Conservation (phyloP, 2,888 invertebrate species). For the Cephus nigrinus region DNA sequence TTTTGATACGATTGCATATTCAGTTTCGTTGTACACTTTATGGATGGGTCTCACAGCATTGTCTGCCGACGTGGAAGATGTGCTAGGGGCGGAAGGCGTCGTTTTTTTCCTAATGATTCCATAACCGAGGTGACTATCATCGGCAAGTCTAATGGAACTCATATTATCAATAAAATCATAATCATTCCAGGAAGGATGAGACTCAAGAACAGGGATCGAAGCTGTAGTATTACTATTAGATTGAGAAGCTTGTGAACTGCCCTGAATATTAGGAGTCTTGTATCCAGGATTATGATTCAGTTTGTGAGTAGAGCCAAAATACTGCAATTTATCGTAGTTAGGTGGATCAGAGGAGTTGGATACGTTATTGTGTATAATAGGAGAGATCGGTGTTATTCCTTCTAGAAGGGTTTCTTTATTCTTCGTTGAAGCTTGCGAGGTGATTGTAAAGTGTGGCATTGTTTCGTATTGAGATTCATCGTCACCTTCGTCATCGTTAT, state of each 20-base stretch:
- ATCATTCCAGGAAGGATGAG: constrained; percentile 73
- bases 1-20: constrained; percentile 87
- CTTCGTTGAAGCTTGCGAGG: constrained; percentile 42
- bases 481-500: constrained; percentile 20
- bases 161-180: constrained; percentile 79
- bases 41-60: constrained; percentile 71
- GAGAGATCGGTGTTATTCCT: constrained; percentile 37
- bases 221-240: constrained; percentile 28
- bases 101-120: constrained; percentile 78
- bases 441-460: constrained; percentile 36
- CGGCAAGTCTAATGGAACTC: constrained; percentile 79
- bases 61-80: constrained; percentile 52
- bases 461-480: constrained; percentile 58
- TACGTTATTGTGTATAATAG: constrained; percentile 51
- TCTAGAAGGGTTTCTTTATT: constrained; percentile 38
- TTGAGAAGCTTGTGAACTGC: constrained; percentile 39
- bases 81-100: constrained; percentile 54
- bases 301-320: constrained; percentile 82
- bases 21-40: constrained; percentile 79
- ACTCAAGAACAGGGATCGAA: constrained; percentile 31
- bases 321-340: constrained; percentile 84
- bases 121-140: constrained; percentile 85
- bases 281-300: constrained; percentile 75
- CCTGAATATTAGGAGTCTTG: constrained; percentile 69
- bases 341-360: constrained; percentile 43